These are phyloP conservation scores for Pelecanoides urinatrix DNA, from an alignment of 2,113 vertebrate genomes.

Conservation along the genomic window DNA sequence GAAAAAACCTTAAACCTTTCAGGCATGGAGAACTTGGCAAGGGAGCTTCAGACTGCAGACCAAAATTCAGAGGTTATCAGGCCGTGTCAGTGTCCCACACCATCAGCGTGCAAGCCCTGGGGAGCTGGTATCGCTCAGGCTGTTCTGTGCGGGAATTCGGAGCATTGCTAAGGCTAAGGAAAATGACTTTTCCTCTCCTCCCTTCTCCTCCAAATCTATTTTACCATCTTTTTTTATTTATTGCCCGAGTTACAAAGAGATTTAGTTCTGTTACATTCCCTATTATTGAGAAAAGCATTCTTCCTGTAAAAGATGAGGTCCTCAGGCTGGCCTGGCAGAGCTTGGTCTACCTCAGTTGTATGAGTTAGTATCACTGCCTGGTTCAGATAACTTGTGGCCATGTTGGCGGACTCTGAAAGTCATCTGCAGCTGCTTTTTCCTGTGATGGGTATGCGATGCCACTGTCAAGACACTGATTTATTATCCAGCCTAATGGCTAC, in stretches of 20 bases:
- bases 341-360: neutral
- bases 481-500: neutral
- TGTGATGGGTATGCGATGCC: neutral
- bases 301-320: neutral
- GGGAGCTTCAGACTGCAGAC: neutral
- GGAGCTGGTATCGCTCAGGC: neutral
- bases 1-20: fast-evolving
- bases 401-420: neutral
- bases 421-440: neutral
- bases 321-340: neutral
- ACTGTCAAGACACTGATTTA: constrained; percentile 16
- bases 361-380: neutral
- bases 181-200: neutral
- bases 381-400: neutral
- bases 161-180: neutral
- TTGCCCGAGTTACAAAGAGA: neutral
- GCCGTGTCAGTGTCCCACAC: neutral
- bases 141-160: neutral
- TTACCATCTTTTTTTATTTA: neutral
- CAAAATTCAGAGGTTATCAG: neutral
- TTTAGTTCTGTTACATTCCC: neutral
- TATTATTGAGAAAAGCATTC: neutral
- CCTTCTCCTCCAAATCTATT: neutral
- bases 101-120: fast-evolving
- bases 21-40: neutral